These are phyloP conservation scores for Anhinga rufa DNA, from an alignment of 2,113 vertebrate species.

Conservation along the genomic window DNA sequence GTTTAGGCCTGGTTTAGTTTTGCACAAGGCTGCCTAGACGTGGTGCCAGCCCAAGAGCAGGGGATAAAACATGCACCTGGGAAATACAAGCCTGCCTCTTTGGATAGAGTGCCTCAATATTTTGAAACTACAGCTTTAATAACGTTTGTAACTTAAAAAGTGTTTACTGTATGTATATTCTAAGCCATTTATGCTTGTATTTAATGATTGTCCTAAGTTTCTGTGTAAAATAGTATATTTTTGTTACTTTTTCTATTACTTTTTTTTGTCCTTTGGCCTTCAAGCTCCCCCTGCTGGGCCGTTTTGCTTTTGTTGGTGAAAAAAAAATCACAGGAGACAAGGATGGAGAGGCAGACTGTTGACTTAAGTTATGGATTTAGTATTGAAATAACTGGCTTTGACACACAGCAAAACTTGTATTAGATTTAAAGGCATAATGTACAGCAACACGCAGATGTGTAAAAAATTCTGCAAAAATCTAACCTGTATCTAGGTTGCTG, in stretches of 20 bases:
- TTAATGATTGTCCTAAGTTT: not conserved
- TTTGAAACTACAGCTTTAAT: not conserved
- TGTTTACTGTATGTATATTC: not conserved
- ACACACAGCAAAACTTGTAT: not conserved
- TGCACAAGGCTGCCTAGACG: too few relatives aligned
- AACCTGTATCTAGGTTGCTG: not conserved
- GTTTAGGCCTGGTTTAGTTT: not conserved
- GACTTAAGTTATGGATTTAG: not conserved
- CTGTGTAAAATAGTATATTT: not conserved
- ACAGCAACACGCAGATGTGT: not conserved
- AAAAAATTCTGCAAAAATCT: not conserved
- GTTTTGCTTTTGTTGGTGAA: not conserved
- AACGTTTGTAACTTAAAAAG: not conserved
- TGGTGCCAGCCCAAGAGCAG: not conserved
- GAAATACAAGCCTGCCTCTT: not conserved
- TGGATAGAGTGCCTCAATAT: not conserved
- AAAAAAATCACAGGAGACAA: not conserved
- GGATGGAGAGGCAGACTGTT: not conserved
- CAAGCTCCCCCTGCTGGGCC: not conserved
- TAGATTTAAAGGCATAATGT: not conserved
- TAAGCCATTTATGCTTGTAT: not conserved
- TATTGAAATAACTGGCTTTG: not conserved
- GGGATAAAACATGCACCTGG: not conserved
- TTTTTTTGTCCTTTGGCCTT: not conserved
- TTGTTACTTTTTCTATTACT: not conserved